Conservation (phyloP, 2,113 vertebrate genomes). For the Tringa solitaria region DNA sequence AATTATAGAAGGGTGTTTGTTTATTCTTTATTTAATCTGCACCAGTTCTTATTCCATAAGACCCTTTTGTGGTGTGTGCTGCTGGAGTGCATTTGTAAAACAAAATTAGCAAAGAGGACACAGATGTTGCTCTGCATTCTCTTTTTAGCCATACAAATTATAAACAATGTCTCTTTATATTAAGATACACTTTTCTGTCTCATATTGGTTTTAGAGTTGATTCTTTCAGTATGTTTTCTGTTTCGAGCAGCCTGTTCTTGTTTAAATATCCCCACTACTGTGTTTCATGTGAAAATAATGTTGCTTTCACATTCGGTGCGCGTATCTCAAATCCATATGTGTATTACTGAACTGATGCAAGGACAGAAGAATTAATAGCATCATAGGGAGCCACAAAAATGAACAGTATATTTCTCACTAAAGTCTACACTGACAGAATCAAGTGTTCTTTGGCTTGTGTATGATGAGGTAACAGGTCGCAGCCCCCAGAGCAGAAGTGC, state of each 20-base stretch:
- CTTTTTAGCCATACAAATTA: conserved; percentile 36
- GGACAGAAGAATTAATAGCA: background rate
- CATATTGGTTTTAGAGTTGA: conserved; percentile 7
- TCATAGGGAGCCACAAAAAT: background rate
- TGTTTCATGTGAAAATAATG: background rate
- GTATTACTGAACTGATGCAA: background rate
- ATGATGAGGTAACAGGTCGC: background rate
- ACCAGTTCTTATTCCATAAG: background rate
- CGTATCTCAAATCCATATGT: background rate
- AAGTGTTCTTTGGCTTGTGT: background rate
- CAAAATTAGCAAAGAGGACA: conserved; percentile 38
- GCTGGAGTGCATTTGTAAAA: conserved; percentile 41
- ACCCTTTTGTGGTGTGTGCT: background rate
- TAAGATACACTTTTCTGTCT: conserved; percentile 24
- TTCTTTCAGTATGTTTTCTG: conserved; percentile 43
- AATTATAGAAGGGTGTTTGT: background rate
- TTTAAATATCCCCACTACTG: conserved; percentile 15
- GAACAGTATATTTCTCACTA: background rate
- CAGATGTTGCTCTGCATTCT: conserved; percentile 51
- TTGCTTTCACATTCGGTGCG: background rate
- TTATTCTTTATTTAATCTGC: background rate
- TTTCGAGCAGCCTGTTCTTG: conserved; percentile 8
- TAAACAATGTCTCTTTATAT: conserved; percentile 44
- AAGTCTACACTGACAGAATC: background rate
- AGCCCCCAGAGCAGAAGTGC: background rate